Conservation (phyloP, 2,113 vertebrate genomes). For the Stigmatopora nigra region DNA sequence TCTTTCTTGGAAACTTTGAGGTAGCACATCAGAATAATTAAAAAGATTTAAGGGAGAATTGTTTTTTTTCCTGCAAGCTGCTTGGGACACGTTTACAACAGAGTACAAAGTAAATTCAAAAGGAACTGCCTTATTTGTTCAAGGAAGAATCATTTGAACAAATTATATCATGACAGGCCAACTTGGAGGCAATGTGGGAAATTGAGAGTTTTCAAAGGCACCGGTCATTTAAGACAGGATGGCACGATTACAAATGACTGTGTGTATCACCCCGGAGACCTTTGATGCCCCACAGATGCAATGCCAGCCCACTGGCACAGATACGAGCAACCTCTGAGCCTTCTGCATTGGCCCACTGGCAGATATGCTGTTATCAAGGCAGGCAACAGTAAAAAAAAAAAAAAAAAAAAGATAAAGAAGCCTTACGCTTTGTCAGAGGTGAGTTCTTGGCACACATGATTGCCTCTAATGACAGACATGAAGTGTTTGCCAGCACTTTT, state of each 20-base stretch:
- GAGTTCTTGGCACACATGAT: constrained; percentile 22
- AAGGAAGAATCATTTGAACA: constrained; percentile 1
- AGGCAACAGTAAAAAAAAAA: constrained; percentile 11
- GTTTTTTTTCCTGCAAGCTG: background rate
- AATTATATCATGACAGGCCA: background rate
- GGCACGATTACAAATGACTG: constrained; percentile 31
- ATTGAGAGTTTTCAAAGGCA: constrained; percentile 13
- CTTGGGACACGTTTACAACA: background rate
- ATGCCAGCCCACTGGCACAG: constrained; percentile 35
- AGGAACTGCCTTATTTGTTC: background rate
- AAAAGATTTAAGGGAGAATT: background rate
- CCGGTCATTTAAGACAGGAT: constrained; percentile 30
- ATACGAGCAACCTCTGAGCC: constrained; percentile 59
- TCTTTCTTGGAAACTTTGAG: background rate
- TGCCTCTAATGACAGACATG: constrained; percentile 35
- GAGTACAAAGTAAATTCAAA: background rate
- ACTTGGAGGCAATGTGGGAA: constrained; percentile 3
- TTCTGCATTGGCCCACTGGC: constrained; percentile 41
- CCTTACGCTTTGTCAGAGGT: constrained; percentile 26
- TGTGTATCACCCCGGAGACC: constrained; percentile 23
- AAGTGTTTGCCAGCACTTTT: constrained; percentile 1
- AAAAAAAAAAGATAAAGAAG: constrained; percentile 23
- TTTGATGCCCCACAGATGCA: constrained; percentile 33
- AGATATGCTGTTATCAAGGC: constrained; percentile 62
- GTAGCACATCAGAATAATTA: background rate